These are phyloP conservation scores for Crotalus tigris DNA, from an alignment of 2,113 vertebrate genomes.

Conservation along the genomic window DNA sequence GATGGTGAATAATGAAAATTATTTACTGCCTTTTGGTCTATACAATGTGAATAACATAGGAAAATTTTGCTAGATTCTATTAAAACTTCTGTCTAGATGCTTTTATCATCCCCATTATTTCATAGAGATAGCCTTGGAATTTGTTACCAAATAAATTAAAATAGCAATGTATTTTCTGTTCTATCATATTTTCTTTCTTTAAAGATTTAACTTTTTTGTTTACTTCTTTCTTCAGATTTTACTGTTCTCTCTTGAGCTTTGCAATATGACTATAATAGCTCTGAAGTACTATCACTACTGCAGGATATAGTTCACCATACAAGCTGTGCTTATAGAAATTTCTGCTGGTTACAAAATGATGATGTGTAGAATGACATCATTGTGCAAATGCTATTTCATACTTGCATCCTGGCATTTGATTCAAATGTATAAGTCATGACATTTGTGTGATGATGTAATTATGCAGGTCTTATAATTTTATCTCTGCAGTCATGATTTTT, in stretches of 20 bases:
- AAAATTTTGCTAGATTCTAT: not conserved
- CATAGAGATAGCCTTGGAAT: not conserved
- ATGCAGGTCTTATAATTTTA: not conserved
- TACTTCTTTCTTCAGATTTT: not conserved
- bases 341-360: not conserved
- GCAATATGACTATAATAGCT: not conserved
- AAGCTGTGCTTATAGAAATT: not conserved
- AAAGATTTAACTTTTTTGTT: not conserved
- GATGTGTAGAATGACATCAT: not conserved
- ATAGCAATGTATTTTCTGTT: not conserved
- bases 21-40: not conserved
- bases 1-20: not conserved
- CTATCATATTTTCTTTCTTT: not conserved
- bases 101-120: not conserved
- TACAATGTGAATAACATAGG: not conserved
- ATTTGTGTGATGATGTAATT: not conserved
- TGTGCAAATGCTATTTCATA: not conserved
- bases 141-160: not conserved
- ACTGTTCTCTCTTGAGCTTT: not conserved
- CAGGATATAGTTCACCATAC: not conserved
- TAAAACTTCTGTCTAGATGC: not conserved
- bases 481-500: not conserved
- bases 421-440: not conserved
- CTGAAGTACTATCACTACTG: not conserved
- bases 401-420: not conserved